Evolutionary conservation across 2,113 vertebrate genomes (phyloP), one percentile per base, ranked within the genome.

Genomic region (Solenodon paradoxus): DNA sequence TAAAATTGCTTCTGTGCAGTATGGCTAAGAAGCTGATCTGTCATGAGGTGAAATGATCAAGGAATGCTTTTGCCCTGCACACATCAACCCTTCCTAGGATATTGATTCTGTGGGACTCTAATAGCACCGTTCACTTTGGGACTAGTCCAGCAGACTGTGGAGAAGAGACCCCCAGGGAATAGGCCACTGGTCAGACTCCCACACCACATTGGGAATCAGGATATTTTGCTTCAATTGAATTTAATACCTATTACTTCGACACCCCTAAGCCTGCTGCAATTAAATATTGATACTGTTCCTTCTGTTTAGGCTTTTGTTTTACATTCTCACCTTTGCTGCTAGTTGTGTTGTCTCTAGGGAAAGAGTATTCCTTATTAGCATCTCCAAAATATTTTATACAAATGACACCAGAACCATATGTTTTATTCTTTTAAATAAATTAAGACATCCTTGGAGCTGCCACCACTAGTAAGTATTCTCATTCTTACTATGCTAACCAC

Each of bases 141-240:
- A 30, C 28, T 30, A 71, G 16, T 38, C 42, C 71, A 84, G 49
- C 49, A 45, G 6, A 0, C 40, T 35, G 3, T 80, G 30, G 2
- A 0, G 2, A 38, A 28, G 45, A 93, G 59, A 79, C 19, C 55
- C 9, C 12, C 1, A 28, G 85, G 75, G 24, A 45, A 55, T 15
- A 82, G 5, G 32, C 66, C 87, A 38, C 80, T 88, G 47, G 40
- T 66, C 93, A 32, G 61, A 61, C 45, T 57, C 5, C 10, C 6
- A 66, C 16, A 45, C 13, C 30, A 16, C 10, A 0, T 0, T 64
- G 49, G 95, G 82, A 98, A 95, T 92, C 68, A 2, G 78, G 88
- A 95, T 88, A 82, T 59, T 98, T 97, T 97, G 93, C 96, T 97
- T 98, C 96, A 96, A 80, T 97, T 98, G 95, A 95, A 94, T 96